Base-by-base conservation (phyloP, 2,888 invertebrate genomes). In the Conops quadrifasciatus region DNA sequence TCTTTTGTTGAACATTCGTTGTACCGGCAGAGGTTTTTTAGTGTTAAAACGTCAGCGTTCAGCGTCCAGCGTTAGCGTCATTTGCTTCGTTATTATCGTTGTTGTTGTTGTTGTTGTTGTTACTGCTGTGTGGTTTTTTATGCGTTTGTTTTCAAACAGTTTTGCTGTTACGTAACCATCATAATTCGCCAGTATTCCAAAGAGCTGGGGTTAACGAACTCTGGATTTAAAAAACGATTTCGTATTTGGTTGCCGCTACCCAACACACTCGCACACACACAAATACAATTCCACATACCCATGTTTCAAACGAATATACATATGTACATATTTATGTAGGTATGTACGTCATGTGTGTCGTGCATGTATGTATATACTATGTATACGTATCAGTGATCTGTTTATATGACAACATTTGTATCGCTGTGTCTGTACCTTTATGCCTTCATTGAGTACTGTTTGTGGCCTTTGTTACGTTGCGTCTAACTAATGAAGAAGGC, bases 91-190 rank as follows among this genome's bases (percentile, higher is more conserved):
- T 19, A 16, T 36, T 36, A 7, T 36, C 5, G 4, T 36, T 9
- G 4, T 60, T 36, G 11, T 21, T 43, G 36, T 24, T 43, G 0
- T 62, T 21, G n/a, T 30, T 19, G 36, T 30, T 62, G 15, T 36
- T n/a, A n/a, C 21, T 45, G 7, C 9, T 45, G 9, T 45, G 3
- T 36, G 5, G 19, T 62, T 21, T 16, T n/a, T 36, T 43, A 36
- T 24, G 45, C 43, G 36, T 3, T 43, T n/a, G 16, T 45, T 62
- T 62, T 62, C 62, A 62, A 62, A 62, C 45, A 62, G 21, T 49
- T 64, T 65, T 53, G 65, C 65, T 65, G 65, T 65, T 65, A 65
- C 49, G 65, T 51, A 65, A 65, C 30, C 16, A 28, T 28, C 51
- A 36, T 53, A 30, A 53, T 53, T 65, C 36, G 65, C 65, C 65